phyloP scores from a whole-genome alignment of 2,888 invertebrate species.

The Drosophila bunnanda region DNA sequence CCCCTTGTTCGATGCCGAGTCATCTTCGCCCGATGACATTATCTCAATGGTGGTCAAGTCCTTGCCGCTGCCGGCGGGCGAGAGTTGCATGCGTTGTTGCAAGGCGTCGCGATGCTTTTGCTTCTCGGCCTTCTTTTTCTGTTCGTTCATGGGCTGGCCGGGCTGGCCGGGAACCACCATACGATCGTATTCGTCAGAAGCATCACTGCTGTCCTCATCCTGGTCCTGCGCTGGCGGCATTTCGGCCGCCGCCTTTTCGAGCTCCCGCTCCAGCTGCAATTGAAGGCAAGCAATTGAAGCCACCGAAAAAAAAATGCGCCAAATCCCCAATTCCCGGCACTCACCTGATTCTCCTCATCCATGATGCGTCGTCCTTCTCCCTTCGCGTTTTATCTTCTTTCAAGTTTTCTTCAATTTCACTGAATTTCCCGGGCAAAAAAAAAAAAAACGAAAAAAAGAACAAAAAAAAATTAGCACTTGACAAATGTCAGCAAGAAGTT shows the following conservation, averaged over 20 bases:
- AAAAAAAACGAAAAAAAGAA: neutral
- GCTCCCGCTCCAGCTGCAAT: constrained; percentile 10
- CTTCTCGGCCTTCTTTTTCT: too few species aligned
- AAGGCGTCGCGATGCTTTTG: too few species aligned
- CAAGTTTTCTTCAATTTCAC: neutral
- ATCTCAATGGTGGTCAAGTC: too few species aligned
- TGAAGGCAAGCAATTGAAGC: neutral
- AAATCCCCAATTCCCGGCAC: neutral
- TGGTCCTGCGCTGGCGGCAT: constrained; percentile 9
- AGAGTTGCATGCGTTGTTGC: too few species aligned
- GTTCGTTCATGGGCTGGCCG: too few species aligned
- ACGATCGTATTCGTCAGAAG: neutral
- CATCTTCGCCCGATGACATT: too few species aligned
- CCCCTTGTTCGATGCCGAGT: too few species aligned
- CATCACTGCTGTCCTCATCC: neutral
- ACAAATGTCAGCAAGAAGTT: neutral
- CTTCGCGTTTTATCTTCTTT: neutral
- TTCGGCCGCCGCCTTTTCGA: constrained; percentile 14
- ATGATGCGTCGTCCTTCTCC: neutral
- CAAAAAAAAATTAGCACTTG: neutral
- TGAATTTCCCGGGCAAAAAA: neutral
- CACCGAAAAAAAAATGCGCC: neutral
- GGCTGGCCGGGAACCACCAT: constrained; percentile 1
- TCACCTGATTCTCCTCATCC: neutral
- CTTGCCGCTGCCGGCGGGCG: too few species aligned